Conservation (phyloP, 2,888 invertebrate species). For the Norana najaformis region DNA sequence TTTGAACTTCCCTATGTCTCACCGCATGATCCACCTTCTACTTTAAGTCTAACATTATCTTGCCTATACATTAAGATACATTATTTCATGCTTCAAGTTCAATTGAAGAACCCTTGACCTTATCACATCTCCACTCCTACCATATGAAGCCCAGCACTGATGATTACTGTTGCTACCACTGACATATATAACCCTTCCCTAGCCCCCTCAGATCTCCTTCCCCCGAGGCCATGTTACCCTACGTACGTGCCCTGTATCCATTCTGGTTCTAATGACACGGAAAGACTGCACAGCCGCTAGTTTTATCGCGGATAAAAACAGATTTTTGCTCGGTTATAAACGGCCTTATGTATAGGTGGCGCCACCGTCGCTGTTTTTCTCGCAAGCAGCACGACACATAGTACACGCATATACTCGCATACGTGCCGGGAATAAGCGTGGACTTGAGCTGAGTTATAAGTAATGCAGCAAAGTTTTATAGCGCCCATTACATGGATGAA, state of each 20-base stretch:
- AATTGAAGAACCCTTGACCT: background rate
- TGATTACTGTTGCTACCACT: background rate
- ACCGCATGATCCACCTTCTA: background rate
- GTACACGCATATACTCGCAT: background rate
- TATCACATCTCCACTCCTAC: background rate
- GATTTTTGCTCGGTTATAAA: background rate
- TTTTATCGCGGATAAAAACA: conserved; percentile 5
- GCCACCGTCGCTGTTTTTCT: background rate
- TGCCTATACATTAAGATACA: too few relatives aligned
- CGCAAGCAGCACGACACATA: background rate
- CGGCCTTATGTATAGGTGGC: background rate
- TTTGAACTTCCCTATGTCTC: background rate
- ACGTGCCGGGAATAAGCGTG: background rate
- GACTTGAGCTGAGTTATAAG: background rate
- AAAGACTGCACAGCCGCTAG: background rate
- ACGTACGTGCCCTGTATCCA: background rate
- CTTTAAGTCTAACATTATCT: background rate
- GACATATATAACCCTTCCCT: background rate
- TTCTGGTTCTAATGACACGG: background rate
- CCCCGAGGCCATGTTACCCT: background rate
- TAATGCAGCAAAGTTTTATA: background rate
- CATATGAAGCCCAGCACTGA: background rate
- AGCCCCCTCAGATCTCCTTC: background rate
- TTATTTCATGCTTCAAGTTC: background rate
- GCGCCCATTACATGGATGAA: background rate